These are phyloP conservation scores for Glaucidium brasilianum DNA, from an alignment of 2,113 vertebrate genomes.

Conservation along the genomic window DNA sequence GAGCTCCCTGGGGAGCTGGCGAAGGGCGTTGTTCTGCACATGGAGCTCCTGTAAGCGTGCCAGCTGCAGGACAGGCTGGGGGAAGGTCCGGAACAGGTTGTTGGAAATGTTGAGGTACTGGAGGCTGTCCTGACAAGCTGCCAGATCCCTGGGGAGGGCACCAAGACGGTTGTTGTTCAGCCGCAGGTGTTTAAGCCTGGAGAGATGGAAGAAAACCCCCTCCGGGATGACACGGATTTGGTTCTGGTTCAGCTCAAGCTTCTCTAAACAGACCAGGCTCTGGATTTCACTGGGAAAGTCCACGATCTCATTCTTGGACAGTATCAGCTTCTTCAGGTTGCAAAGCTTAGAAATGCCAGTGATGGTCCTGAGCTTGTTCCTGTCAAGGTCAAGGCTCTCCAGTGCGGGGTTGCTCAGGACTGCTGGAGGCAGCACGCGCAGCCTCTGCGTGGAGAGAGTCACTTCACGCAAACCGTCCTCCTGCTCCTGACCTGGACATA, in stretches of 20 bases:
- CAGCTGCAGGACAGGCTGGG: constrained; percentile 53
- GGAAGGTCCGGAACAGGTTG: constrained; percentile 61
- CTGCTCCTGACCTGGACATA: background rate
- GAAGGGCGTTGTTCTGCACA: constrained; percentile 64
- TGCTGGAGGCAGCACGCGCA: constrained; percentile 2
- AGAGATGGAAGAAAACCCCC: constrained; percentile 50
- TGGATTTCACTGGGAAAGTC: constrained; percentile 68
- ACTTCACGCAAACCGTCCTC: background rate
- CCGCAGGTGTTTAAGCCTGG: constrained; percentile 62
- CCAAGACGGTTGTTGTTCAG: constrained; percentile 69
- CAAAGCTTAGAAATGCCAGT: constrained; percentile 26
- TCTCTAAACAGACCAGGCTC: constrained; percentile 58
- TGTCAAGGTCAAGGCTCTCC: constrained; percentile 44
- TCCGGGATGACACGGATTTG: constrained; percentile 55
- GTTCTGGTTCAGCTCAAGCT: constrained; percentile 75
- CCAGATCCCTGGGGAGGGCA: constrained; percentile 66
- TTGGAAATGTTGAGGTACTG: constrained; percentile 71
- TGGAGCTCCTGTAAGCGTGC: constrained; percentile 53
- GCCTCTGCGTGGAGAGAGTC: constrained; percentile 17
- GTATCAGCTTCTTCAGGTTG: constrained; percentile 64
- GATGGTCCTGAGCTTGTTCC: constrained; percentile 64
- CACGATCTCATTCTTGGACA: constrained; percentile 66
- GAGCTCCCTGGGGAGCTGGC: constrained; percentile 57
- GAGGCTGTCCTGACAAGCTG: constrained; percentile 48
- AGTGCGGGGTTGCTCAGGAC: background rate